Percentiles rank a stretch among this genome's conserved stretches.
Evolutionary conservation across 2,888 invertebrate genomes (phyloP).

Genomic region (Ariolimax columbianus): DNA sequence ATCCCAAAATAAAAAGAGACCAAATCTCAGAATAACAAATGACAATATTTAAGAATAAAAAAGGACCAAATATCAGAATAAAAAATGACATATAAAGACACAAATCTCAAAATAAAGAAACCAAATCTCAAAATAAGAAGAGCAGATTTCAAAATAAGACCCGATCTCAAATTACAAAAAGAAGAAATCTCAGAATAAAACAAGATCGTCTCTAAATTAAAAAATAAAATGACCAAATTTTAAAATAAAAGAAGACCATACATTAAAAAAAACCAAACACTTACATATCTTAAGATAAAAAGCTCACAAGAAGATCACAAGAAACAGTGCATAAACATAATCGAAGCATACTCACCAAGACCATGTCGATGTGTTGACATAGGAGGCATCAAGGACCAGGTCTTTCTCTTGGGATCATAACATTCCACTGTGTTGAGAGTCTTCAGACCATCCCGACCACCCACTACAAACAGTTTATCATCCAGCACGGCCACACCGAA

Average conservation of each 20-base stretch:
- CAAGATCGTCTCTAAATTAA: too few relatives aligned
- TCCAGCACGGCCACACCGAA: conserved; percentile 90
- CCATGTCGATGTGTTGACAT: conserved; percentile 91
- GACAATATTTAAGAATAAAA: too few relatives aligned
- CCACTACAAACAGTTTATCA: conserved; percentile 89
- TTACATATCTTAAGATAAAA: background rate
- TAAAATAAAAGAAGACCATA: background rate
- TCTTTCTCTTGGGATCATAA: conserved; percentile 81
- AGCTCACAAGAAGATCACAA: background rate
- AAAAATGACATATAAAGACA: too few relatives aligned
- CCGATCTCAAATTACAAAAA: too few relatives aligned
- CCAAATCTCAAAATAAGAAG: too few relatives aligned
- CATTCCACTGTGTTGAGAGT: conserved; percentile 83
- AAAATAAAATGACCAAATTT: too few relatives aligned
- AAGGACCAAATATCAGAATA: too few relatives aligned
- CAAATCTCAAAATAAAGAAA: too few relatives aligned
- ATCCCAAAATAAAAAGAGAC: too few relatives aligned
- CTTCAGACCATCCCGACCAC: conserved; percentile 94
- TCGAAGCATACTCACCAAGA: conserved; percentile 73
- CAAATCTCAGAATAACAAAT: too few relatives aligned
- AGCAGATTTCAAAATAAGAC: too few relatives aligned
- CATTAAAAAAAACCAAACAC: background rate
- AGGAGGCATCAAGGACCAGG: conserved; percentile 88
- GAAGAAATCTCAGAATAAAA: too few relatives aligned
- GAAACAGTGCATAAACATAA: background rate